phyloP scores from a whole-genome alignment of 2,113 vertebrate genomes.

The Athene noctua region DNA sequence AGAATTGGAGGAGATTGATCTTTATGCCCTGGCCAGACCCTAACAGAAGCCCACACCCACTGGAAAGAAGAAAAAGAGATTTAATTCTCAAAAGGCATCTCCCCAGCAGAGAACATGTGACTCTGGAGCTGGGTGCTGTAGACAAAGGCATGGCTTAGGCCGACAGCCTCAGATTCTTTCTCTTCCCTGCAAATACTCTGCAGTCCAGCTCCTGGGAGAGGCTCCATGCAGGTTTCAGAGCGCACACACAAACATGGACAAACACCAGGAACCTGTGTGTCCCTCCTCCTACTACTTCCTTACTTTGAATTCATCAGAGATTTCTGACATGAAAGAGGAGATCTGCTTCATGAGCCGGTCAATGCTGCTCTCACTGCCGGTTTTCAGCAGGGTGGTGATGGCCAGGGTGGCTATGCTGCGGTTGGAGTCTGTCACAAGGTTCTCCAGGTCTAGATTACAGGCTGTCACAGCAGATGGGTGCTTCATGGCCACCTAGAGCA shows the following conservation, averaged over 20 bases:
- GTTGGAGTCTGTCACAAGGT: constrained; percentile 81
- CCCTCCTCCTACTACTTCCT: background rate
- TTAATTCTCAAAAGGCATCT: background rate
- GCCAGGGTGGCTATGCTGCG: constrained; percentile 83
- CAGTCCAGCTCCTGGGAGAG: background rate
- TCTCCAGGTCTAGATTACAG: constrained; percentile 83
- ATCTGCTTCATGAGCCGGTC: constrained; percentile 87
- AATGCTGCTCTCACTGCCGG: constrained; percentile 82
- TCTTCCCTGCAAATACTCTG: background rate
- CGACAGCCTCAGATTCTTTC: background rate
- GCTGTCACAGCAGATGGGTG: constrained; percentile 83
- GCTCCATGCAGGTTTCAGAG: background rate
- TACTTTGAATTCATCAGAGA: constrained; percentile 85
- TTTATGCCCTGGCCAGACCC: background rate
- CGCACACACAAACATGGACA: background rate
- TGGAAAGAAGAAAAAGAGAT: background rate
- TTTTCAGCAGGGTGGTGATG: constrained; percentile 83
- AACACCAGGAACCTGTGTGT: background rate
- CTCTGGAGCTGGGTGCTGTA: background rate
- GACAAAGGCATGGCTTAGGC: background rate
- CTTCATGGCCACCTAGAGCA: constrained; percentile 81
- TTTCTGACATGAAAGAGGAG: constrained; percentile 86
- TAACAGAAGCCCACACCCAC: background rate
- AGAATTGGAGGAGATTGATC: background rate
- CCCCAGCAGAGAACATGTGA: background rate